Evolutionary conservation across 2,888 invertebrate genomes (phyloP).

Genomic region (Lampropteryx suffumata): DNA sequence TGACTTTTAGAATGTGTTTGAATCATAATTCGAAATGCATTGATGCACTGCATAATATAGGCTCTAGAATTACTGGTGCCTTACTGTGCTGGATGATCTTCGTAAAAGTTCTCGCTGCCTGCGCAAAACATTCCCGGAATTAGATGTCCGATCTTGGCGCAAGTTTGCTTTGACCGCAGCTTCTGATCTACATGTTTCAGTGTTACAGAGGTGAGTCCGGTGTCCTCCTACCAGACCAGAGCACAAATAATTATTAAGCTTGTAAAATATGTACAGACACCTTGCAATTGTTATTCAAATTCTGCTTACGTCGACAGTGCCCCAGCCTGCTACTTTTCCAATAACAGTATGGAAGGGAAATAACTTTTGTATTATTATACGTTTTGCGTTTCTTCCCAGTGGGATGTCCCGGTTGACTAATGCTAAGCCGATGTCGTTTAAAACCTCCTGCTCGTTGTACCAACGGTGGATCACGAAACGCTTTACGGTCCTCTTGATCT

Average conservation of each 20-base stretch:
- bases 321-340: slow-evolving; percentile 46
- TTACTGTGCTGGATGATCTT: slow-evolving; percentile 41
- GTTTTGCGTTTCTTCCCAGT: slow-evolving; percentile 4
- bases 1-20: no score
- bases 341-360: neutral
- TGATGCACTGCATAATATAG: no score
- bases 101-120: slow-evolving; percentile 32
- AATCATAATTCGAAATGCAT: no score
- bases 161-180: slow-evolving; percentile 27
- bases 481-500: neutral
- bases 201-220: neutral
- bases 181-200: slow-evolving; percentile 39
- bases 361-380: neutral
- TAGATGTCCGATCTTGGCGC: slow-evolving; percentile 26
- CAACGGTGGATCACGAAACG: neutral
- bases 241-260: neutral
- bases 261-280: neutral
- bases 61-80: no score
- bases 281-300: neutral
- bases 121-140: slow-evolving; percentile 50
- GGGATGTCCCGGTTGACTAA: neutral
- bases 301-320: slow-evolving; percentile 45
- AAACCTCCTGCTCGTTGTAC: neutral
- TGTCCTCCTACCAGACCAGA: slow-evolving; percentile 1
- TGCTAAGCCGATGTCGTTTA: slow-evolving; percentile 13